Evolutionary conservation across 2,888 invertebrate genomes (phyloP), one percentile per base, ranked within the genome.

Genomic region (Trisateles emortualis): DNA sequence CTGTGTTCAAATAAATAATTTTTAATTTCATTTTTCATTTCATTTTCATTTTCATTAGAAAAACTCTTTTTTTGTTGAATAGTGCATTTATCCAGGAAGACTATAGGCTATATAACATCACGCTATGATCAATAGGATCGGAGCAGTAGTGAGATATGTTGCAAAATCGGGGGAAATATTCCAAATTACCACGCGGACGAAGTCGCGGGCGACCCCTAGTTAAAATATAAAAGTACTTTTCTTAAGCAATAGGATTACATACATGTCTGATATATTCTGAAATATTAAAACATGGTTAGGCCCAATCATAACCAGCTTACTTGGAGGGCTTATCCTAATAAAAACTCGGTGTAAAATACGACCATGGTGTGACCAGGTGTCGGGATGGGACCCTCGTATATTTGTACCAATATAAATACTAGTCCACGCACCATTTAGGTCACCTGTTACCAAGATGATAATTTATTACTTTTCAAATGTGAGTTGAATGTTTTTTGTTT

Each of bases 361-460:
- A 9, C 29, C 32, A 22, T n/a, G 1, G 9, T 16, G 32, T 3
- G 8, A 11, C 19, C 54, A 58, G 55, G 58, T 64, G 56, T 41
- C 3, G 22, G 36, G 43, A 26, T 49, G 17, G 39, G 42, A 11
- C 33, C 32, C 6, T 40, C 49, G 49, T 59, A 52, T 40, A 51
- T 56, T 49, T 53, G 42, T 32, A 16, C n/a, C 22, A 35, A n/a
- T 51, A 64, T 65, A 64, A 66, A 66, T 62, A 62, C 48, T 36
- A 35, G 47, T 13, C 19, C 13, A 39, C 30, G 41, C 54, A 5
- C 33, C 42, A 48, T 66, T 49, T 49, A 52, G 24, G 17, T 39
- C 65, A 66, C 59, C 59, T 65, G 65, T 44, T 57, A 42, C 55
- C 55, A 49, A 65, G n/a, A 61, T 61, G 41, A 48, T 54, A 32